phyloP scores from a whole-genome alignment of 2,888 invertebrate genomes.

The Hirtodrosophila cameraria region DNA sequence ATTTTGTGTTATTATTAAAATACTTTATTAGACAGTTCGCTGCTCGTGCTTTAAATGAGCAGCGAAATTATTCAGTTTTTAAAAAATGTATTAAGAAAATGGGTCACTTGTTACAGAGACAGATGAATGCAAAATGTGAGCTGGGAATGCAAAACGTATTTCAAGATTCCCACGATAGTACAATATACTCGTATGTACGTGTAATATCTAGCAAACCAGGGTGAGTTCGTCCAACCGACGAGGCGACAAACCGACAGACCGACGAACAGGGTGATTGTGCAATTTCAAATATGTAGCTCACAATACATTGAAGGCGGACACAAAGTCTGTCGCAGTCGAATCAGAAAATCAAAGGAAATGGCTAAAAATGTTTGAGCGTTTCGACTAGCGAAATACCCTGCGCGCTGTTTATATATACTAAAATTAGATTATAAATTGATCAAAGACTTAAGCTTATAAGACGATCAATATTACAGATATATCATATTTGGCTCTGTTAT shows the following conservation, averaged over 20 bases:
- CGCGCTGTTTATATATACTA: no score
- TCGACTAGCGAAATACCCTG: not conserved
- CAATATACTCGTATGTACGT: no score
- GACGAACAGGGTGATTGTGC: conserved; percentile 24
- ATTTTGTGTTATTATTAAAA: no score
- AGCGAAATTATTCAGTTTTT: not conserved
- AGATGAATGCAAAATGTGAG: conserved; percentile 18
- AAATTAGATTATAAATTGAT: no score
- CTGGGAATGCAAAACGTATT: conserved; percentile 27
- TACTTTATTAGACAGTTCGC: not conserved
- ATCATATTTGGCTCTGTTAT: no score
- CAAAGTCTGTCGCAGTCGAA: conserved; percentile 19
- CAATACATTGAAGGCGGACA: conserved; percentile 24
- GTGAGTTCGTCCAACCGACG: no score
- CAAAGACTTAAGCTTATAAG: no score
- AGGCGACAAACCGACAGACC: no score
- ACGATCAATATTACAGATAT: no score
- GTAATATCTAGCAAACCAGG: conserved; percentile 6
- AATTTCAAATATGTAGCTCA: conserved; percentile 38
- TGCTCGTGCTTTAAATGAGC: no score
- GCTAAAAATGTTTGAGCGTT: no score
- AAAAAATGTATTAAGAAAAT: conserved; percentile 29
- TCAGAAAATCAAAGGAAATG: conserved; percentile 31
- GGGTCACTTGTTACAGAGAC: conserved; percentile 29
- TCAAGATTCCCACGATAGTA: conserved; percentile 35